Evolutionary conservation across 2,113 vertebrate genomes (phyloP).

Genomic region (Leucoraja erinaceus): DNA sequence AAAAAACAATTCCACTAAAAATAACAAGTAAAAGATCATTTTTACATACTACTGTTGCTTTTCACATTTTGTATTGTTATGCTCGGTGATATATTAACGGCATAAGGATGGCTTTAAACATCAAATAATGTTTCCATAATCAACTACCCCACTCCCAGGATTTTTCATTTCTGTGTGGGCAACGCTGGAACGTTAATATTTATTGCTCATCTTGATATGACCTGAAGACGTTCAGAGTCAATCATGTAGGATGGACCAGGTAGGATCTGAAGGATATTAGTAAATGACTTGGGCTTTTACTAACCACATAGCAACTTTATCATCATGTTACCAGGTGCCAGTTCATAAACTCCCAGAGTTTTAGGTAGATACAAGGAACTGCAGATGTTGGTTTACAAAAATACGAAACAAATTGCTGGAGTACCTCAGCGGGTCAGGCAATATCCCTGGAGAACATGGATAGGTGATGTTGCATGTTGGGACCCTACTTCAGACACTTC

Average conservation of each 20-base stretch:
- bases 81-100: neutral
- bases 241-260: neutral
- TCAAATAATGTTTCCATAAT: neutral
- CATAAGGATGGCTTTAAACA: neutral
- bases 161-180: neutral
- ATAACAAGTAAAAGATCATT: slow-evolving; percentile 29
- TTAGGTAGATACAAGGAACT: too few species aligned
- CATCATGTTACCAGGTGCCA: neutral
- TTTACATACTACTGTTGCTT: slow-evolving; percentile 29
- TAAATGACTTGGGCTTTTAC: neutral
- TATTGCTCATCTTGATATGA: neutral
- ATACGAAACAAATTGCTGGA: too few species aligned
- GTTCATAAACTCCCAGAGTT: neutral
- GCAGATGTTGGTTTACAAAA: too few species aligned
- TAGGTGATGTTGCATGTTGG: too few species aligned
- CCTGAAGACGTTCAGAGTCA: neutral
- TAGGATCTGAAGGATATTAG: neutral
- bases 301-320: neutral
- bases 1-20: neutral
- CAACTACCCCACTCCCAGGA: neutral
- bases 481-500: too few species aligned
- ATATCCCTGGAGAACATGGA: too few species aligned
- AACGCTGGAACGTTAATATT: neutral
- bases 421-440: too few species aligned
- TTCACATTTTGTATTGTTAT: slow-evolving; percentile 19